A percentile compares a stretch with the other conserved stretches of the same genome.
These are phyloP conservation scores for Helicoverpa armigera DNA, from an alignment of 1,140 invertebrate species.

Conservation along the genomic window DNA sequence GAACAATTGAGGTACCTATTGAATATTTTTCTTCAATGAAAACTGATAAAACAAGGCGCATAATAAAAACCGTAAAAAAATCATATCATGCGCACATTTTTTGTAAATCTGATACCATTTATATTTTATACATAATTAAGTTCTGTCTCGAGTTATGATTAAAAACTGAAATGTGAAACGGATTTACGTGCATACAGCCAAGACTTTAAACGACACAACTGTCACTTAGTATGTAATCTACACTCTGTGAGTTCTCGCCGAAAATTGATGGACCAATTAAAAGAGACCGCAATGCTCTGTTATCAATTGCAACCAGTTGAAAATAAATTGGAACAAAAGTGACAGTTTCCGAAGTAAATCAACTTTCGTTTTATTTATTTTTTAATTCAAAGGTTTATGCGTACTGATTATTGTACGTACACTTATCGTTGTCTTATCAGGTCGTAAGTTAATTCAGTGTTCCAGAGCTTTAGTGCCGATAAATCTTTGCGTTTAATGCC, in stretches of 20 bases:
- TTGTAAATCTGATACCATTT: too few species aligned
- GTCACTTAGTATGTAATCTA: constrained; percentile 15
- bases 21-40: too few species aligned
- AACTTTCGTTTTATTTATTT: constrained; percentile 37
- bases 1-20: too few species aligned
- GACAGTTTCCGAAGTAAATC: constrained; percentile 32
- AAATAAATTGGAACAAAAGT: constrained; percentile 36
- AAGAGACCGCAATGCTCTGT: not conserved
- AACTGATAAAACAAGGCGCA: too few species aligned
- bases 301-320: constrained; percentile 26
- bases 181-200: too few species aligned
- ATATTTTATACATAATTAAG: not conserved
- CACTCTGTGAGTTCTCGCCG: constrained; percentile 6
- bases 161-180: not conserved
- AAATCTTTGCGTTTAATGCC: constrained; percentile 1
- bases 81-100: too few species aligned
- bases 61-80: too few species aligned
- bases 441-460: constrained; percentile 37
- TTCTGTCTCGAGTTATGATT: not conserved
- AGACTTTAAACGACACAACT: constrained; percentile 4
- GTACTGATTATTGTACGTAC: constrained; percentile 14
- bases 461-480: constrained; percentile 14
- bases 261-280: constrained; percentile 49
- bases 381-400: constrained; percentile 9
- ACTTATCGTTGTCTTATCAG: constrained; percentile 28